Evolutionary conservation across 2,888 invertebrate genomes (phyloP).

Genomic region (Thymelicus lineola): DNA sequence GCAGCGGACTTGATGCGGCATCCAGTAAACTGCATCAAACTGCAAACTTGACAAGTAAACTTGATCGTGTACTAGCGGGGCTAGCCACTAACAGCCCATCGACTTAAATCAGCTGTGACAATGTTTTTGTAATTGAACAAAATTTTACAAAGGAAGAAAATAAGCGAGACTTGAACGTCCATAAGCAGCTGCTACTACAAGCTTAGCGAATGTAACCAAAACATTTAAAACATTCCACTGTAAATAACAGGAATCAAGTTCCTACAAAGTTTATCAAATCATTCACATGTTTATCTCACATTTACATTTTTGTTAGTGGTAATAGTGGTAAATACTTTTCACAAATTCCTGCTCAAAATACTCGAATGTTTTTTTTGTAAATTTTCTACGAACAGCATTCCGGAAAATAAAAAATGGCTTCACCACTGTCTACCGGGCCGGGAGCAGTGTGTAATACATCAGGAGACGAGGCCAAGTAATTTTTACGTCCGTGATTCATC

Average conservation of each 20-base stretch:
- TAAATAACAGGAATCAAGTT: conserved; percentile 5
- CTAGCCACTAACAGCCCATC: too few relatives aligned
- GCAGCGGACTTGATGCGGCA: too few relatives aligned
- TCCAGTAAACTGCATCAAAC: too few relatives aligned
- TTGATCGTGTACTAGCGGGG: too few relatives aligned
- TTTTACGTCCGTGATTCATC: conserved; percentile 8
- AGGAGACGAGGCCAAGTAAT: conserved; percentile 22
- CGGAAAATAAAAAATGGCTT: conserved; percentile 12
- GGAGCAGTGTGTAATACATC: conserved; percentile 15
- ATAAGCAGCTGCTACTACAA: too few relatives aligned
- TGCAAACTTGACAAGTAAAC: too few relatives aligned
- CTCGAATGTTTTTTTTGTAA: conserved; percentile 18
- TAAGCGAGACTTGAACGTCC: too few relatives aligned
- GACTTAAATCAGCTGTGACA: too few relatives aligned
- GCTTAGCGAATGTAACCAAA: too few relatives aligned
- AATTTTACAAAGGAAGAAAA: too few relatives aligned
- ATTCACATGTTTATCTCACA: neutral
- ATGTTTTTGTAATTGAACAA: too few relatives aligned
- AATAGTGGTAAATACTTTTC: conserved; percentile 11
- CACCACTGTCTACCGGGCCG: conserved; percentile 5
- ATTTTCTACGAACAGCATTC: conserved; percentile 31
- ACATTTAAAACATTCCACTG: too few relatives aligned
- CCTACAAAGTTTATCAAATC: neutral
- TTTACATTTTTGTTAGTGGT: conserved; percentile 18
- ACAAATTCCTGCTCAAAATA: conserved; percentile 18